phyloP scores from a whole-genome alignment of 1,140 invertebrate species.

The Neuroterus valhalla region DNA sequence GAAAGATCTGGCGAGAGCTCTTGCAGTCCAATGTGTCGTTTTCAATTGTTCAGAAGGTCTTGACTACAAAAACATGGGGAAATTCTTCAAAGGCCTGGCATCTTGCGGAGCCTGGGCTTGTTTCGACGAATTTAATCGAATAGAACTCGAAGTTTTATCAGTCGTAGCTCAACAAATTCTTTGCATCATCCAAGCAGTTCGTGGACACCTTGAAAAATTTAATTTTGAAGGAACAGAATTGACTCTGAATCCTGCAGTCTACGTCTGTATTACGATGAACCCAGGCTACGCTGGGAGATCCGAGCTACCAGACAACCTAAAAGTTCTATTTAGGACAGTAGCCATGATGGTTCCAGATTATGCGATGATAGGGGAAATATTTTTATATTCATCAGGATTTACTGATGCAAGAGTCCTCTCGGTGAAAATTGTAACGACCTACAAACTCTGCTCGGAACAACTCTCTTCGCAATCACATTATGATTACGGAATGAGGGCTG shows the following conservation, averaged over 20 bases:
- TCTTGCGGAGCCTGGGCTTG: slow-evolving; percentile 94
- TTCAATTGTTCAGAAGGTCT: slow-evolving; percentile 97
- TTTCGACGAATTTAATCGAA: slow-evolving; percentile 97
- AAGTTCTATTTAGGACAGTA: slow-evolving; percentile 92
- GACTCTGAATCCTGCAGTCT: slow-evolving; percentile 86
- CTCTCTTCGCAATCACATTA: slow-evolving; percentile 92
- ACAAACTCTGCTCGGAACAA: slow-evolving; percentile 92
- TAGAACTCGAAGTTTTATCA: slow-evolving; percentile 91
- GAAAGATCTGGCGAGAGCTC: slow-evolving; percentile 91
- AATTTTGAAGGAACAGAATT: slow-evolving; percentile 91
- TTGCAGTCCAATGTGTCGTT: slow-evolving; percentile 94
- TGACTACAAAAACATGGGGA: slow-evolving; percentile 95
- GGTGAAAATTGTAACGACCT: slow-evolving; percentile 92
- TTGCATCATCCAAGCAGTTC: slow-evolving; percentile 87
- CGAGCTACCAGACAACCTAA: slow-evolving; percentile 92
- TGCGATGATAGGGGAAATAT: slow-evolving; percentile 93
- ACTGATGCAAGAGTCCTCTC: slow-evolving; percentile 86
- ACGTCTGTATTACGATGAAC: slow-evolving; percentile 96
- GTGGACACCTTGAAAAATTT: slow-evolving; percentile 82
- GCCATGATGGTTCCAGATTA: slow-evolving; percentile 98
- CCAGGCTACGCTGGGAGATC: slow-evolving; percentile 91
- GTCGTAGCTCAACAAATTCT: slow-evolving; percentile 90
- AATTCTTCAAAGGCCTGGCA: slow-evolving; percentile 92
- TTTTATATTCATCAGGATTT: slow-evolving; percentile 93
- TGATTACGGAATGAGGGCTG: slow-evolving; percentile 91